Evolutionary conservation across 2,113 vertebrate species (phyloP).

Genomic region (Poeciliopsis occidentalis): DNA sequence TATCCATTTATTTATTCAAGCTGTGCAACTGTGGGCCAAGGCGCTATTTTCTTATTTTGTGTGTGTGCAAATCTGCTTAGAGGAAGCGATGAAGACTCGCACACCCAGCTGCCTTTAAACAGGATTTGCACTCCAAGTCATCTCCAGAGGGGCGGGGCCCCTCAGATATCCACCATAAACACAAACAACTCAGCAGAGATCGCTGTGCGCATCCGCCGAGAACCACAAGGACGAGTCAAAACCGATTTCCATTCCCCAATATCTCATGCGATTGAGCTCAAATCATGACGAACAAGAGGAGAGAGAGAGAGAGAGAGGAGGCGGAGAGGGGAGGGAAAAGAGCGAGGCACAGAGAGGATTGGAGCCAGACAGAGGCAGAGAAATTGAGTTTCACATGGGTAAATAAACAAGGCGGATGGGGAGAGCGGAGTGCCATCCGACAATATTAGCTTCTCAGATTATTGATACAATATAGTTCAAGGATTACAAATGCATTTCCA

Average conservation of each 20-base stretch:
- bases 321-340: not conserved
- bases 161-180: conserved; percentile 44
- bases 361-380: conserved; percentile 49
- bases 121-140: conserved; percentile 67
- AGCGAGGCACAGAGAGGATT: conserved; percentile 37
- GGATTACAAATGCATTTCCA: conserved; percentile 59
- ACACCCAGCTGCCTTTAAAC: conserved; percentile 60
- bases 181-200: conserved; percentile 4
- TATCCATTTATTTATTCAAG: conserved; percentile 56
- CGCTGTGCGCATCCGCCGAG: conserved; percentile 35
- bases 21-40: conserved; percentile 25
- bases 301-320: not conserved
- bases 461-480: conserved; percentile 67
- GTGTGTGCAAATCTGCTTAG: conserved; percentile 59
- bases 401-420: conserved; percentile 68
- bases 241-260: conserved; percentile 51
- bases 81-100: conserved; percentile 49
- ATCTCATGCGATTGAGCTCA: conserved; percentile 53
- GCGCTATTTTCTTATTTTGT: conserved; percentile 3
- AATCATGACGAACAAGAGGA: conserved; percentile 49
- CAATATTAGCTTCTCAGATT: conserved; percentile 65
- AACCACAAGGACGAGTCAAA: conserved; percentile 58
- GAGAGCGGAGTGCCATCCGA: conserved; percentile 55
- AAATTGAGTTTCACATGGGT: conserved; percentile 70
- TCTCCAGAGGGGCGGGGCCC: conserved; percentile 45